These are phyloP conservation scores for Antheraea assamensis DNA, from an alignment of 2,888 invertebrate genomes.

Conservation along the genomic window DNA sequence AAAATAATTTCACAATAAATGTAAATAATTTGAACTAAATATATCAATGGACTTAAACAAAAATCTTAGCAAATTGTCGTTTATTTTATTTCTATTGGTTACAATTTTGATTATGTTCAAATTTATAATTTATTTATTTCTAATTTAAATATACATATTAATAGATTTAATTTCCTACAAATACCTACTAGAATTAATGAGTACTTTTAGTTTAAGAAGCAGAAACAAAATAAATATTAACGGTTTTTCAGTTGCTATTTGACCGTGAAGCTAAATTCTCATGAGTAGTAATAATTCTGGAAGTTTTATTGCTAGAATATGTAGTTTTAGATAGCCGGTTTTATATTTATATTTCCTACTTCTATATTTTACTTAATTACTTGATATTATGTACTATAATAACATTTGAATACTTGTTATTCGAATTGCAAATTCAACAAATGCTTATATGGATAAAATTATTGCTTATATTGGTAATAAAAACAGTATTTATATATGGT, in stretches of 20 bases:
- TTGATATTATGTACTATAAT: neutral
- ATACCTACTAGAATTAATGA: neutral
- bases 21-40: neutral
- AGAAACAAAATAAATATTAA: neutral
- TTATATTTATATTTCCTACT: conserved; percentile 18
- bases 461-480: neutral
- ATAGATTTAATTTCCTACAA: neutral
- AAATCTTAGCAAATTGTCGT: neutral
- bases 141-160: neutral
- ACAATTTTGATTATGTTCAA: neutral
- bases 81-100: neutral
- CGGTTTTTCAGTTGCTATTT: conserved; percentile 7
- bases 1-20: neutral
- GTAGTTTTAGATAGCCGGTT: conserved; percentile 24
- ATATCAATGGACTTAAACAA: neutral
- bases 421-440: neutral
- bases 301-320: conserved; percentile 1
- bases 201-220: neutral
- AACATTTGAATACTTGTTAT: neutral
- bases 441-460: neutral
- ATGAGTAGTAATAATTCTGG: neutral
- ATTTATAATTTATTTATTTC: neutral
- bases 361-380: neutral
- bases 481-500: neutral
- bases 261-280: neutral